Conservation (phyloP, 2,888 invertebrate genomes). For the Caradrina clavipalpis region DNA sequence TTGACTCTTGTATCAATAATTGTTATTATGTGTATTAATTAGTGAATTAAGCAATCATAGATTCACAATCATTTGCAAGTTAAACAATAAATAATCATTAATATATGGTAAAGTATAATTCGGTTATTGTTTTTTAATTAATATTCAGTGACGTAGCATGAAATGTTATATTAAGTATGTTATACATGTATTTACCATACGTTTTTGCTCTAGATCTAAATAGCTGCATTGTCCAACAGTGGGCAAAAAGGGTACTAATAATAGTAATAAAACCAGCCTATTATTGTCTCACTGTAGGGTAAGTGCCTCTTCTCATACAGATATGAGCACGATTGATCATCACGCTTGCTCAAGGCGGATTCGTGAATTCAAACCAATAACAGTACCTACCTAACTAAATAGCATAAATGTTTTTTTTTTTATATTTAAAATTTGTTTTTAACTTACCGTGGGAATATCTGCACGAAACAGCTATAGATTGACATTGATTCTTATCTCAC, state of each 20-base stretch:
- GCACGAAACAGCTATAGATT: background rate
- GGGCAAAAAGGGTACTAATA: too few species aligned
- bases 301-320: too few species aligned
- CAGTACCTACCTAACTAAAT: too few species aligned
- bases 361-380: too few species aligned
- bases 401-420: too few species aligned
- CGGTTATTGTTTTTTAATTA: background rate
- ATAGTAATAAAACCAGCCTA: too few species aligned
- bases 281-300: too few species aligned
- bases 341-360: too few species aligned
- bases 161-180: background rate
- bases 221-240: background rate
- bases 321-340: too few species aligned
- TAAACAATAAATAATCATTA: slow-evolving; percentile 29
- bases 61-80: slow-evolving; percentile 29
- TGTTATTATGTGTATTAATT: slow-evolving; percentile 23
- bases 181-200: background rate
- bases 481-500: background rate
- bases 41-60: slow-evolving; percentile 29
- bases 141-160: slow-evolving; percentile 3
- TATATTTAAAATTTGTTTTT: too few species aligned
- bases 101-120: slow-evolving; percentile 15
- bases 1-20: slow-evolving; percentile 28
- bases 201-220: background rate
- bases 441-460: background rate